phyloP scores from a whole-genome alignment of 2,797 vertebrate genomes.

The Limnodromus scolopaceus region DNA sequence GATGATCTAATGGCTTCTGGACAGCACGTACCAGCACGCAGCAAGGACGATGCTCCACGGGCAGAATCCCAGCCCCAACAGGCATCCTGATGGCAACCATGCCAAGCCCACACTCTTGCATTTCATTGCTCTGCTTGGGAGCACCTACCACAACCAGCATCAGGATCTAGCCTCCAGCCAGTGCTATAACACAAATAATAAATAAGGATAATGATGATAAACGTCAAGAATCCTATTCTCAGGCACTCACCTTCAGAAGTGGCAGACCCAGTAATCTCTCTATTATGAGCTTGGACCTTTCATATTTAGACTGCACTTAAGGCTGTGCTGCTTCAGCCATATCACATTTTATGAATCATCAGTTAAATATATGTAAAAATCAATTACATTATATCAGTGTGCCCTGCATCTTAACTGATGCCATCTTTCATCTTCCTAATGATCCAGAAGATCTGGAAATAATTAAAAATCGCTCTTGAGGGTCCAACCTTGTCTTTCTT shows the following conservation, averaged over 20 bases:
- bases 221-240: background rate
- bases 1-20: accelerated
- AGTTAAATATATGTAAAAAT: conserved; percentile 76
- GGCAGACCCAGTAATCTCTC: background rate
- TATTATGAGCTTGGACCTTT: background rate
- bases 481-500: conserved; percentile 52
- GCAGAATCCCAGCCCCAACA: background rate
- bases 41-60: accelerated
- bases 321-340: conserved; percentile 53
- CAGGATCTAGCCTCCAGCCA: background rate
- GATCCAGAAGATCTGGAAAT: conserved; percentile 78
- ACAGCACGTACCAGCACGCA: accelerated
- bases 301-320: conserved; percentile 10
- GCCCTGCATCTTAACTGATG: conserved; percentile 67
- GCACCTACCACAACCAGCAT: background rate
- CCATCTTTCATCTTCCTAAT: conserved; percentile 72
- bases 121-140: accelerated
- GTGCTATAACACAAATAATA: background rate
- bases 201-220: background rate
- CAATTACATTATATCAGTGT: conserved; percentile 68
- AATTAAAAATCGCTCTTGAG: conserved; percentile 77
- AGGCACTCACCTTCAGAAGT: background rate
- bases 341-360: conserved; percentile 66
- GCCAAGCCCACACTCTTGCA: too few species aligned
- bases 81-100: accelerated